Evolutionary conservation across 2,113 vertebrate genomes (phyloP), one percentile per base, ranked within the genome.

Genomic region (Semicossyphus pulcher): DNA sequence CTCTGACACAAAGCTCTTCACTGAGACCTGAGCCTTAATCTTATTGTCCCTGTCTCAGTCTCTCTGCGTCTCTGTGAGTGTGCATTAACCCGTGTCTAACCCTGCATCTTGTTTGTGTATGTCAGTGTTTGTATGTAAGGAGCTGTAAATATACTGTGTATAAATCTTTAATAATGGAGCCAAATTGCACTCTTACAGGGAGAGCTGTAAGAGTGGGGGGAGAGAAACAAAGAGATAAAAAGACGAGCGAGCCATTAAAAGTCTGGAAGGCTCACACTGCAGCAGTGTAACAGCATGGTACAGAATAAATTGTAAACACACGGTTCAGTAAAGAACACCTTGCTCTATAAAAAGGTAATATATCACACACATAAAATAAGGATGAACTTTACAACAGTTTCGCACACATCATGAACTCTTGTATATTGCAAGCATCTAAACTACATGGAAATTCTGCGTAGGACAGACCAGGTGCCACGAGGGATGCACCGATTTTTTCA

Each of bases 11-110:
- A 68, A 74, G 32, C 68, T 72, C 32, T 65, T 78, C 44, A 52
- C 60, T 51, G 37, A 68, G 68, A 71, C 67, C 63, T 61, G 67
- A 60, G 23, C 41, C 32, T n/a, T 83, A 71, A 83, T 75, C 60
- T n/a, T 51, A 53, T 61, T 80, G 68, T 70, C 60, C 21, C 32
- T 42, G n/a, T 63, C 28, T 54, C 25, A 37, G 28, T 69, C 61
- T 44, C 47, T 62, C 34, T 15, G 0, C 28, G 25, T 52, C 57
- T 78, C 15, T 63, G 31, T 70, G 25, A 82, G 62, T 75, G 58
- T 56, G 49, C 56, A 80, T 79, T 79, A 52, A 18, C 67, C 67
- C 25, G 28, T 10, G 14, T 71, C 49, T 76, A 65, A 83, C 70
- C 66, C 42, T 42, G 45, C 23, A 47, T 79, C 36, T 68, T 32